phyloP scores from a whole-genome alignment of 2,888 invertebrate genomes.

The Limnephilus marmoratus region DNA sequence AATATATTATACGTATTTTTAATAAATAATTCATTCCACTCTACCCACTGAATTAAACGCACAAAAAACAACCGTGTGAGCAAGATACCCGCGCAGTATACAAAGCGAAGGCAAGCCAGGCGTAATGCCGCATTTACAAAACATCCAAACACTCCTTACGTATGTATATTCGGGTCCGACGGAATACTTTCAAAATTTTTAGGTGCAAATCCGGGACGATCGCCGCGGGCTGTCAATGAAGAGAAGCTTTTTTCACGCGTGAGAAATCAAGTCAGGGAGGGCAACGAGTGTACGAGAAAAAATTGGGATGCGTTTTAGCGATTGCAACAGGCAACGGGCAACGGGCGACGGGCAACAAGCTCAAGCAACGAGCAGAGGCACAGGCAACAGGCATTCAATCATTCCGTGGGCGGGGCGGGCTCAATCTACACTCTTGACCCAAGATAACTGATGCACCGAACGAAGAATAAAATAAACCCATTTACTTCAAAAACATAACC shows the following conservation, averaged over 20 bases:
- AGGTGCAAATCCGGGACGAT: slow-evolving; percentile 53
- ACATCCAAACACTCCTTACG: slow-evolving; percentile 46
- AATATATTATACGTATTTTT: slow-evolving; percentile 3
- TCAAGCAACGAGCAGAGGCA: neutral
- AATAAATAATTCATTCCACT: neutral
- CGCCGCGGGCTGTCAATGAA: slow-evolving; percentile 62
- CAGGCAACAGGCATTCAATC: slow-evolving; percentile 58
- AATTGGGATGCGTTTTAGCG: slow-evolving; percentile 56
- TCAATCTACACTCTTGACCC: slow-evolving; percentile 38
- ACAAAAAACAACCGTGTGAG: slow-evolving; percentile 27
- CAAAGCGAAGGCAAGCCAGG: slow-evolving; percentile 17
- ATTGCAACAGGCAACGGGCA: slow-evolving; percentile 45
- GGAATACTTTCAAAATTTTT: slow-evolving; percentile 60
- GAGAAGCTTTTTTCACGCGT: slow-evolving; percentile 62
- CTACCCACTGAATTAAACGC: neutral
- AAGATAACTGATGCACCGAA: slow-evolving; percentile 12
- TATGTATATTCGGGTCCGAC: slow-evolving; percentile 39
- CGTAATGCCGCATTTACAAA: slow-evolving; percentile 26
- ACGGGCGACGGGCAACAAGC: slow-evolving; percentile 9
- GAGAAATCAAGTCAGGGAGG: slow-evolving; percentile 55
- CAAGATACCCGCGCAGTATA: neutral
- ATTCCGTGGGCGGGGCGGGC: slow-evolving; percentile 59
- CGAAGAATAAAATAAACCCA: slow-evolving; percentile 45
- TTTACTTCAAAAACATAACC: slow-evolving; percentile 34
- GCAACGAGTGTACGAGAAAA: slow-evolving; percentile 51